Evolutionary conservation across 2,888 invertebrate species (phyloP).

Genomic region (Piscicola geometra): DNA sequence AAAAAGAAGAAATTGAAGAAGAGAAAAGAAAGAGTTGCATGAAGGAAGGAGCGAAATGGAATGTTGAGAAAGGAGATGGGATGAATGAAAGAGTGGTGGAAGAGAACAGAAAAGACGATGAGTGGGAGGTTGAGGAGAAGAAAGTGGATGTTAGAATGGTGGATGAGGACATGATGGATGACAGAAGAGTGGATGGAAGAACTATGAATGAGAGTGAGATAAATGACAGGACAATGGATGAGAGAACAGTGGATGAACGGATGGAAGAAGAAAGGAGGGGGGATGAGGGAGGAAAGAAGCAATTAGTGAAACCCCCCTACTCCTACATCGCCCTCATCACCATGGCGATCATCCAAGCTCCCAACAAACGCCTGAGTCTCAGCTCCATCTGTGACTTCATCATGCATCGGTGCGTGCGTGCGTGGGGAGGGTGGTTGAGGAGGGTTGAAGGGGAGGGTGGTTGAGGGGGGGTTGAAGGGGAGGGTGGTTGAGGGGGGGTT

Average conservation of each 20-base stretch:
- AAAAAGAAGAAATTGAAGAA: neutral
- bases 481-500: neutral
- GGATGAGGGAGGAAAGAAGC: conserved; percentile 38
- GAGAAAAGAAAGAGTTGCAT: conserved; percentile 6
- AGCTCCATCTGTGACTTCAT: conserved; percentile 99
- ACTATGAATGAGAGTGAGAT: neutral
- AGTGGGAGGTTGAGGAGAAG: conserved; percentile 16
- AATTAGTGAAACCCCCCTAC: conserved; percentile 91
- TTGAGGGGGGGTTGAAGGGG: neutral
- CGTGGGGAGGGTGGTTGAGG: neutral
- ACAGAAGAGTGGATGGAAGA: neutral
- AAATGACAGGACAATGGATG: neutral
- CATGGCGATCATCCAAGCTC: conserved; percentile 86
- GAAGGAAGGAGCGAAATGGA: neutral
- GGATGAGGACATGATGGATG: too few species aligned
- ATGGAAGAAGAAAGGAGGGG: conserved; percentile 15
- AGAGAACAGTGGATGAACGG: neutral
- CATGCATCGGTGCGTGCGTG: conserved; percentile 63
- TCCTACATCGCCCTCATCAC: conserved; percentile 98
- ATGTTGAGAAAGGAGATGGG: too few species aligned
- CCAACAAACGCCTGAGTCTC: conserved; percentile 86
- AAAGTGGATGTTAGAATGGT: too few species aligned
- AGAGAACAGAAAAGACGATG: too few species aligned
- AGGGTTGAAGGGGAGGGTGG: neutral
- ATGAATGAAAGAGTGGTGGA: too few species aligned